phyloP scores from a whole-genome alignment of 2,888 invertebrate genomes.

The Hypomecis atomaria region DNA sequence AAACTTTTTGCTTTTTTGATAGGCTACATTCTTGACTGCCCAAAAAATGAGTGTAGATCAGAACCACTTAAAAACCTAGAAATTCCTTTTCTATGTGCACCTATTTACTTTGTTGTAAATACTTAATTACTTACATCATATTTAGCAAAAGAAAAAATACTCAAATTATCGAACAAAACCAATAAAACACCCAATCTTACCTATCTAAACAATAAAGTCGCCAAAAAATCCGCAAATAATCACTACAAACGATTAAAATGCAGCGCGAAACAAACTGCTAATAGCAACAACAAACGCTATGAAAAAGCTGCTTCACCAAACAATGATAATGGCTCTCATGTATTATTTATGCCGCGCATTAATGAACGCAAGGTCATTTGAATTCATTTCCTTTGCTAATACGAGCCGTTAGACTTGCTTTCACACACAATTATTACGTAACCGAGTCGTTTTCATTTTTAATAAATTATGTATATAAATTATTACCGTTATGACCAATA shows the following conservation, averaged over 20 bases:
- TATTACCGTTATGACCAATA: conserved; percentile 37
- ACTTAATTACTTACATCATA: no score
- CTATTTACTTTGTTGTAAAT: no score
- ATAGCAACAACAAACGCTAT: conserved; percentile 51
- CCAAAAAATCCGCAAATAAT: not conserved
- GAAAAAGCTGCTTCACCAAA: conserved; percentile 68
- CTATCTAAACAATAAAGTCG: not conserved
- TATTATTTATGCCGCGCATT: conserved; percentile 77
- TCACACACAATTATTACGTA: conserved; percentile 51
- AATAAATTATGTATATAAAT: conserved; percentile 44
- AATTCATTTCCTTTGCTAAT: conserved; percentile 70
- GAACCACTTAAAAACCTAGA: no score
- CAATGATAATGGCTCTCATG: conserved; percentile 76
- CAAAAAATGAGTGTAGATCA: no score
- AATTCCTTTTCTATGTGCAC: no score
- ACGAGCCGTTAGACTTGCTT: conserved; percentile 50
- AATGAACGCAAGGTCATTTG: conserved; percentile 80
- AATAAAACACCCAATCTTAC: not conserved
- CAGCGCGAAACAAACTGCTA: conserved; percentile 37
- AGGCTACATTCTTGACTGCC: no score
- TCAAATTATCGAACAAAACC: not conserved
- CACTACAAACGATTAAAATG: conserved; percentile 15
- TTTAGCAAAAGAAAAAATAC: not conserved
- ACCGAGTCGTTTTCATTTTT: conserved; percentile 44
- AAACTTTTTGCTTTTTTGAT: no score